Base-by-base conservation (phyloP, 1,140 invertebrate species). In the Mactra quadrangularis region DNA sequence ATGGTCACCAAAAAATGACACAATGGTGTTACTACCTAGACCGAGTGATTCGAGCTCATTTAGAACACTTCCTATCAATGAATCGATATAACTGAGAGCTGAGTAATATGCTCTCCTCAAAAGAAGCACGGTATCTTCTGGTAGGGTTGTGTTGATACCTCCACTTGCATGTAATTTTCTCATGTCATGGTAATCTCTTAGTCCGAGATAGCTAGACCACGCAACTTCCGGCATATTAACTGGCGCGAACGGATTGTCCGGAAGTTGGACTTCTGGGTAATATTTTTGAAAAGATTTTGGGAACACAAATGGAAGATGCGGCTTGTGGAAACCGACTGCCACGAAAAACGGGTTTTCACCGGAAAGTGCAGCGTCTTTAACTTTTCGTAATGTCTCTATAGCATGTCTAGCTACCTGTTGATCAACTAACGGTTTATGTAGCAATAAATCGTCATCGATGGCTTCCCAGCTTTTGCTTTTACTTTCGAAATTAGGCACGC, bases 301-400 rank as follows among this genome's bases (percentile, higher is more conserved):
- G 94, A 95, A 97, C 89, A 97, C 97, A 0, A 98, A 94, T 19
- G 97, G 97, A 85, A 98, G 95, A 87, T 98, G 97, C n/a, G 97
- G 97, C 90, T 97, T 98, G 85, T 97, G 96, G 92, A 97, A 97
- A 0, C 97, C 97, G 90, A 97, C 94, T n/a, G 96, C 96, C 35
- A 98, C 91, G 83, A 98, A 96, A 88, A 95, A 97, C 47, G 96
- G 96, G 52, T 85, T 64, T 41, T 86, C 96, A 55, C 84, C 75
- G 22, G 79, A 79, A 25, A 41, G 25, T 53, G 76, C 52, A 81
- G 83, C 82, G 85, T 87, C 72, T 6, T 83, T 74, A 45, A 81
- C 22, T 31, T 55, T 29, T 11, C 50, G 41, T 0, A 86, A 53
- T 22, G 66, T 64, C 22, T 82, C 89, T 83, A 95, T 93, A 1